Evolutionary conservation across 2,113 vertebrate genomes (phyloP).

Genomic region (Catharus minimus): DNA sequence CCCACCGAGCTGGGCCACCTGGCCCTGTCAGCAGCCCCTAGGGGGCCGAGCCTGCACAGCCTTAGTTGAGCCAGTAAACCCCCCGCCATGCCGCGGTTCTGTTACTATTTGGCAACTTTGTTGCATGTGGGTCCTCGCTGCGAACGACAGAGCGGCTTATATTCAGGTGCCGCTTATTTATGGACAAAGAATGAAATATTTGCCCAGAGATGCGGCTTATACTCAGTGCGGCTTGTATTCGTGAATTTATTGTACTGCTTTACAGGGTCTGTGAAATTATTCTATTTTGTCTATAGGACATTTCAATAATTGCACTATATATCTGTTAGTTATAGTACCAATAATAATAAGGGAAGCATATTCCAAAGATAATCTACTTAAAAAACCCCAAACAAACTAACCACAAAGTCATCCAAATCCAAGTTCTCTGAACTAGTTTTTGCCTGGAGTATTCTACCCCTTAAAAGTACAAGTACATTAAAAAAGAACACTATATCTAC

Average conservation of each 20-base stretch:
- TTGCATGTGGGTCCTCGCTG: too few relatives aligned
- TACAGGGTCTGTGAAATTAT: conserved; percentile 2
- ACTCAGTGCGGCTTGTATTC: too few relatives aligned
- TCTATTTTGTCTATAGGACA: not conserved
- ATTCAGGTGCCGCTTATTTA: too few relatives aligned
- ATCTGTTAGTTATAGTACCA: not conserved
- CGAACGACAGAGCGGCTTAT: too few relatives aligned
- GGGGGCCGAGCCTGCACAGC: too few relatives aligned
- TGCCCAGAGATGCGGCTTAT: too few relatives aligned
- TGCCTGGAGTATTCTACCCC: not conserved
- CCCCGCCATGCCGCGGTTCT: too few relatives aligned
- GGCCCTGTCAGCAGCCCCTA: too few relatives aligned
- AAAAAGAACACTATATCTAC: not conserved
- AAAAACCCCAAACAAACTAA: not conserved
- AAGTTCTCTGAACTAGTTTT: not conserved
- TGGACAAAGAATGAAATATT: too few relatives aligned
- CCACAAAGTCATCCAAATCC: not conserved
- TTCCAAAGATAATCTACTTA: not conserved
- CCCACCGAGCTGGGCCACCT: too few relatives aligned
- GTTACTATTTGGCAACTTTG: too few relatives aligned
- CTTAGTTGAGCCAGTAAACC: too few relatives aligned
- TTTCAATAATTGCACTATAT: not conserved
- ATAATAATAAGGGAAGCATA: not conserved
- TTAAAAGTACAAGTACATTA: not conserved
- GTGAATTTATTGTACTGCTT: not conserved